Evolutionary conservation across 2,113 vertebrate species (phyloP).

Genomic region (Oncorhynchus gorbuscha): DNA sequence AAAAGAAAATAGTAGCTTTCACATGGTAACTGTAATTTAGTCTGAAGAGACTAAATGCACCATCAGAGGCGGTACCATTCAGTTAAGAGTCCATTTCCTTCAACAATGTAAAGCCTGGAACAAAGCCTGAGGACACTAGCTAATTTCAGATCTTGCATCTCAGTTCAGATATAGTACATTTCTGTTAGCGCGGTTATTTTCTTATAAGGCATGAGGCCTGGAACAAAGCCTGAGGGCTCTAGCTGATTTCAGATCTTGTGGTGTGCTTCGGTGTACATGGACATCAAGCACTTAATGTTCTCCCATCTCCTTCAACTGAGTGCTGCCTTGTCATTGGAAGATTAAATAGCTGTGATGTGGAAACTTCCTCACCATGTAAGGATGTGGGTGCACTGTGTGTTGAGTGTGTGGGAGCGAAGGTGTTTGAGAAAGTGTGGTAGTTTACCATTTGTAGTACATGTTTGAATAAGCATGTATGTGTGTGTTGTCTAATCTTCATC

Average conservation of each 20-base stretch:
- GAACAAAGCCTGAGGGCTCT: neutral
- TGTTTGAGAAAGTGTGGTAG: neutral
- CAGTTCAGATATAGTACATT: neutral
- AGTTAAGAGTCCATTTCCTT: neutral
- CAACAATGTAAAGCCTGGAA: neutral
- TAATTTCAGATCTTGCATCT: neutral
- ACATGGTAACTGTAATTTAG: neutral
- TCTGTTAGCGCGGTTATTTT: neutral
- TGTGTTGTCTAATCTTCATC: neutral
- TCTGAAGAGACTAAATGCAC: neutral
- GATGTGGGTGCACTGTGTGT: too few species aligned
- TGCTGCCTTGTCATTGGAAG: constrained; percentile 17
- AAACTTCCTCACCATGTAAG: constrained; percentile 24
- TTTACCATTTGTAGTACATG: neutral
- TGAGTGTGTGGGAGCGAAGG: neutral
- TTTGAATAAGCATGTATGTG: neutral
- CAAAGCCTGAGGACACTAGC: neutral
- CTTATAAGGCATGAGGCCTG: neutral
- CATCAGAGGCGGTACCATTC: neutral
- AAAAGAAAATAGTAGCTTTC: neutral
- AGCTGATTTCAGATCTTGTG: neutral
- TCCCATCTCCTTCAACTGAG: constrained; percentile 31
- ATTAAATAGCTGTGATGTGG: constrained; percentile 49
- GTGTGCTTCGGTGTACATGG: neutral
- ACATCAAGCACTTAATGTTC: constrained; percentile 17